Percentiles rank a stretch among this genome's conserved stretches.
Conservation (phyloP, 1,140 invertebrate genomes). For the Drosophila simulans region DNA sequence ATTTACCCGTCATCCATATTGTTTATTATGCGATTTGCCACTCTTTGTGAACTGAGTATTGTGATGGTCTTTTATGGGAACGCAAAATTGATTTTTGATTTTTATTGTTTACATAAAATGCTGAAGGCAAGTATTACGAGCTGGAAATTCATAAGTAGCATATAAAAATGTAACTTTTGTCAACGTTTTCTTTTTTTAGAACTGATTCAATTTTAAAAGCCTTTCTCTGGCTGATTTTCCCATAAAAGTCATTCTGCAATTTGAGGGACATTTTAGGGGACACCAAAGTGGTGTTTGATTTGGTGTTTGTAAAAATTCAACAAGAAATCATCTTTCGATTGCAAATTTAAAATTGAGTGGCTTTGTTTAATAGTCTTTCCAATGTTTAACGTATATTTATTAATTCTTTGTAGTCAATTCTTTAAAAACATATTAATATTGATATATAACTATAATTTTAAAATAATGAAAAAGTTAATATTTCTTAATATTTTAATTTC, state of each 20-base stretch:
- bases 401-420: no score
- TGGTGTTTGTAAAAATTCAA: not conserved
- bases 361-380: no score
- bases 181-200: slow-evolving; percentile 33
- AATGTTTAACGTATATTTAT: no score
- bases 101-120: slow-evolving; percentile 58
- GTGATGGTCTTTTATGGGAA: slow-evolving; percentile 20
- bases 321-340: no score
- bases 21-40: slow-evolving; percentile 25
- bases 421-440: no score
- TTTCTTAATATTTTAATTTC: no score
- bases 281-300: slow-evolving; percentile 34
- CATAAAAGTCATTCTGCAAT: slow-evolving; percentile 59
- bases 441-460: no score
- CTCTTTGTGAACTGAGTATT: slow-evolving; percentile 30
- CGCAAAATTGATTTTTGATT: slow-evolving; percentile 65
- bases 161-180: slow-evolving; percentile 59
- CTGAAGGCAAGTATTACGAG: slow-evolving; percentile 34
- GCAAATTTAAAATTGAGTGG: no score
- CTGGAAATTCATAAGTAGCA: slow-evolving; percentile 44
- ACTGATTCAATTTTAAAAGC: slow-evolving; percentile 63
- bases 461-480: no score
- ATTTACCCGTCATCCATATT: slow-evolving; percentile 20
- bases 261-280: slow-evolving; percentile 24
- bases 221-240: slow-evolving; percentile 30